phyloP scores from a whole-genome alignment of 2,113 vertebrate genomes.

The Dinomys branickii region DNA sequence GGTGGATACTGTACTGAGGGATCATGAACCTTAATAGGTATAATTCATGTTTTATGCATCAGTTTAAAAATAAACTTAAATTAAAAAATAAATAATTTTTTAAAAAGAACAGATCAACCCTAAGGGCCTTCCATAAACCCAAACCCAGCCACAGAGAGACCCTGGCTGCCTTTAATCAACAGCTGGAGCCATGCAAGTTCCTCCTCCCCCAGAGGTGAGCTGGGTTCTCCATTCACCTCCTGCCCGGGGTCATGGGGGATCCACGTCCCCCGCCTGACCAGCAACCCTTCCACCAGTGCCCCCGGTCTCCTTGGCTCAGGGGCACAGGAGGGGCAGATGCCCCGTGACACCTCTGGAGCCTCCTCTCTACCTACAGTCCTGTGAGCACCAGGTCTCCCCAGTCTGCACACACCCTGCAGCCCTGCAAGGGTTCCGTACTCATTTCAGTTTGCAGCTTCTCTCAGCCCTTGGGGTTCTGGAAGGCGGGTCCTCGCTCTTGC shows the following conservation, averaged over 20 bases:
- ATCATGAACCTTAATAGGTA: background rate
- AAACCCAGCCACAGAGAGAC: background rate
- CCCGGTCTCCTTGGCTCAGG: background rate
- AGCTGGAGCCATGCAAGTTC: background rate
- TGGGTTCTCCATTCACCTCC: background rate
- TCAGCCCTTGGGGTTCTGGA: background rate
- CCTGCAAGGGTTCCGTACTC: background rate
- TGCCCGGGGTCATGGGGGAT: no score
- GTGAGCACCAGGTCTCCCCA: background rate
- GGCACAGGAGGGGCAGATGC: no score
- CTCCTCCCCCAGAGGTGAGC: background rate
- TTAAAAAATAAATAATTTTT: background rate
- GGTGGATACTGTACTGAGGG: accelerated
- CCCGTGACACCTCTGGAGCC: no score
- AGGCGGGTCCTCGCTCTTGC: background rate
- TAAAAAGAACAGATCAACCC: background rate
- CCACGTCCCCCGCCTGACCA: background rate
- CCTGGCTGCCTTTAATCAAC: background rate
- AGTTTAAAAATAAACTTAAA: background rate
- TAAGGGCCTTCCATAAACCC: background rate
- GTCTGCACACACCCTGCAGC: background rate
- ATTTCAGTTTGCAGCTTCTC: no score
- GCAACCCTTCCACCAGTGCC: background rate
- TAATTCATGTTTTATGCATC: background rate
- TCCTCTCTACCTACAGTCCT: no score